Base-by-base conservation (phyloP, 2,797 vertebrate genomes). In the Thaleichthys pacificus region DNA sequence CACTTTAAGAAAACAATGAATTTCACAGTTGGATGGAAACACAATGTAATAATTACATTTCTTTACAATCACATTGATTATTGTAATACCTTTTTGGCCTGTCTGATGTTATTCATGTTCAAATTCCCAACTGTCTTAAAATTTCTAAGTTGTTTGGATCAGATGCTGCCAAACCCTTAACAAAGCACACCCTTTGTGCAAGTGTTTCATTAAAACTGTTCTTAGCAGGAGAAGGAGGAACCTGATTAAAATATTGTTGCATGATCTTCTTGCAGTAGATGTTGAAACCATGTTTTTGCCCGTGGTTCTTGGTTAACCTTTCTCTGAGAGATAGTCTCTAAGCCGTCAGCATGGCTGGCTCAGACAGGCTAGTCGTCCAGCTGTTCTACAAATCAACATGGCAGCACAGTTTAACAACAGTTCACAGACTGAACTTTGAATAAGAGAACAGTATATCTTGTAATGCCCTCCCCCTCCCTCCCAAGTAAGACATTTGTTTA, bases 311-410 rank as follows among this genome's bases (percentile, higher is more conserved):
- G 35, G 26, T 30, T 67, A 24, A 24, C 67, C 30, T 2, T 79
- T 61, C 12, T 19, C 7, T 49, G 69, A 61, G 49, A 28, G 17
- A 64, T 69, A 26, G 61, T 64, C 64, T 64, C 64, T 49, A 49
- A 58, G 66, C 28, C n/a, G 21, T 69, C 57, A 66, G 72, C 69
- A 61, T 74, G 58, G 65, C 63, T 68, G 66, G 70, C 68, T 64
- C 67, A 28, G 70, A 60, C 64, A 22, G 24, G 4, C 54, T 64
- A 32, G 61, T 68, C 42, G 38, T 58, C 73, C 66, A 54, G 77
- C 47, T 75, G 68, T 71, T 74, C 68, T 57, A 42, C 58, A 28
- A 49, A 38, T 66, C 26, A 47, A 60, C 38, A 67, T 61, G 35
- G 35, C 63, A 32, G 57, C 3, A 38, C 62, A 2, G 51, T 17